These are phyloP conservation scores for Pyrocoelia pectoralis DNA, from an alignment of 2,888 invertebrate genomes.

Conservation along the genomic window DNA sequence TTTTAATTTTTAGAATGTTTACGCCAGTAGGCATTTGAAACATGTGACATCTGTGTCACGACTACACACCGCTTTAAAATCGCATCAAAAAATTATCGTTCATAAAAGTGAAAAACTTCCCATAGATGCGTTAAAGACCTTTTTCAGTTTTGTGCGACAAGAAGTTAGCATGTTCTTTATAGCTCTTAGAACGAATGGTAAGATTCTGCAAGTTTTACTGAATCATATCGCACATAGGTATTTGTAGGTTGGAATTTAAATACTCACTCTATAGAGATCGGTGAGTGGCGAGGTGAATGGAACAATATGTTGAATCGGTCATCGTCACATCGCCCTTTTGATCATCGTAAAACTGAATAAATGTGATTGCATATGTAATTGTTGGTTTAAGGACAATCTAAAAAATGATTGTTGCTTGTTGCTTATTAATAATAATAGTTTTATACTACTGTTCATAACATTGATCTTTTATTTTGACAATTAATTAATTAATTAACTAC, in stretches of 20 bases:
- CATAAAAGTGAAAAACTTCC: constrained; percentile 45
- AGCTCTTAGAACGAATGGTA: constrained; percentile 54
- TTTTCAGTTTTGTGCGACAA: constrained; percentile 52
- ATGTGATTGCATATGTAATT: not conserved
- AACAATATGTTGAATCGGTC: constrained; percentile 15
- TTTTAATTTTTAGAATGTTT: constrained; percentile 47
- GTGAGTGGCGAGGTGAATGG: constrained; percentile 55
- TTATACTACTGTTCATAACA: too few species aligned
- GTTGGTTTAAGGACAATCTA: not conserved
- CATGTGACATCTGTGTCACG: constrained; percentile 53
- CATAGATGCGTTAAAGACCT: constrained; percentile 44
- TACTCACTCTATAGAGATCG: constrained; percentile 53
- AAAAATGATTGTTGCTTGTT: not conserved
- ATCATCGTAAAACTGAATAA: constrained; percentile 4
- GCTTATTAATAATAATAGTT: too few species aligned
- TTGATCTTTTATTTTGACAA: too few species aligned
- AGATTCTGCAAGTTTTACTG: constrained; percentile 13
- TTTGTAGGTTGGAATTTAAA: constrained; percentile 55
- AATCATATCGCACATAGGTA: not conserved
- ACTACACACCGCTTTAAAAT: constrained; percentile 51
- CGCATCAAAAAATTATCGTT: constrained; percentile 42
- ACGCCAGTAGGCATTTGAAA: constrained; percentile 52
- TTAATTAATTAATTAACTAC: too few species aligned
- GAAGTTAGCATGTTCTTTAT: constrained; percentile 55
- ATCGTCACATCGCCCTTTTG: not conserved